These are phyloP conservation scores for Dynastes tityus DNA, from an alignment of 2,888 invertebrate genomes.

Conservation along the genomic window DNA sequence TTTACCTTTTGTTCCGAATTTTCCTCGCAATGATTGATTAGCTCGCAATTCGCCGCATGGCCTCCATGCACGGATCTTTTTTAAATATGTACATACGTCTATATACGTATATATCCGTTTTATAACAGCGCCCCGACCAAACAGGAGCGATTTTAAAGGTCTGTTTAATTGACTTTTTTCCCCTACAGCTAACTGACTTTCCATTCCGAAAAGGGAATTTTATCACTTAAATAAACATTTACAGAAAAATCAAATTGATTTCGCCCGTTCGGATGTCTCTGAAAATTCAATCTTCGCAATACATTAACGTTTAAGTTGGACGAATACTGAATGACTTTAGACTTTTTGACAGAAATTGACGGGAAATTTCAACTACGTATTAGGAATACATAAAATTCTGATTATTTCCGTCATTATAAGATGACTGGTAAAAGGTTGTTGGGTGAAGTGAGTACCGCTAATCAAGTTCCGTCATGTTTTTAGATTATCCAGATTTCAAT, in stretches of 20 bases:
- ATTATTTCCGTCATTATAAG: too few relatives aligned
- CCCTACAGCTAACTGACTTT: constrained; percentile 23
- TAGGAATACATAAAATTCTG: too few relatives aligned
- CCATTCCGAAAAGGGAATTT: constrained; percentile 16
- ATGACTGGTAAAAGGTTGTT: too few relatives aligned
- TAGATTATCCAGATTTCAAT: too few relatives aligned
- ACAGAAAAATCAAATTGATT: constrained; percentile 36
- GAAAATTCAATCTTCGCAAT: background rate
- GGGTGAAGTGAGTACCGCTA: too few relatives aligned
- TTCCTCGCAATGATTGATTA: constrained; percentile 22
- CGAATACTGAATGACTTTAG: too few relatives aligned
- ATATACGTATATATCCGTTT: background rate
- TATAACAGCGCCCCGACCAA: background rate
- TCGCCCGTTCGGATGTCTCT: background rate
- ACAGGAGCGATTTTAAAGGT: constrained; percentile 19
- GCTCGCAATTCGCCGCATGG: constrained; percentile 9
- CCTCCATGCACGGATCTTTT: background rate
- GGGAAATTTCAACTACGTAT: too few relatives aligned
- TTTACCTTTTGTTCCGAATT: background rate
- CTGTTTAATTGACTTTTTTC: constrained; percentile 33
- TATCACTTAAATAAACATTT: constrained; percentile 39
- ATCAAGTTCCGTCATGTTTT: too few relatives aligned
- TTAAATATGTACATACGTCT: background rate
- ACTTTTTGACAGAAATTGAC: too few relatives aligned
- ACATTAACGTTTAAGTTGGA: constrained; percentile 2